Percentiles rank a stretch among this genome's conserved stretches.
Conservation (phyloP, 1,140 invertebrate genomes). For the Philotrypesis tridentata region DNA sequence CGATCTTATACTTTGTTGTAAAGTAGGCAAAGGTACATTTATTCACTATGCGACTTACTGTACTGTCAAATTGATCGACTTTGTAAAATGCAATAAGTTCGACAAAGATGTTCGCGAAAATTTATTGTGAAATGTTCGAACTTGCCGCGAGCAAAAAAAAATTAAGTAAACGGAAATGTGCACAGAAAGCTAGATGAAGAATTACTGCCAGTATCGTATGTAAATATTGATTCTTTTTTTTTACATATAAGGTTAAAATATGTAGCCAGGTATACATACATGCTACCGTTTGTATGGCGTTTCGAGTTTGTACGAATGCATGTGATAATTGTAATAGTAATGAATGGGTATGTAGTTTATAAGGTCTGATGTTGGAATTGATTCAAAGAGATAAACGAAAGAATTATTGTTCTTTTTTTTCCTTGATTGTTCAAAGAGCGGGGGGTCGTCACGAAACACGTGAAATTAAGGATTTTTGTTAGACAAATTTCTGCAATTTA, state of each 20-base stretch:
- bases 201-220: constrained; percentile 69
- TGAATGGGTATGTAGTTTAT: constrained; percentile 36
- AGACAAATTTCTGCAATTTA: constrained; percentile 21
- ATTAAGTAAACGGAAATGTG: constrained; percentile 9
- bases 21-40: constrained; percentile 19
- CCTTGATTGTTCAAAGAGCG: constrained; percentile 19
- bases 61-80: constrained; percentile 16
- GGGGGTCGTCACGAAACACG: background rate
- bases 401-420: constrained; percentile 32
- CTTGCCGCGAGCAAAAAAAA: constrained; percentile 3
- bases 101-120: background rate
- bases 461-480: constrained; percentile 37
- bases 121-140: constrained; percentile 31
- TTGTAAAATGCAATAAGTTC: constrained; percentile 25
- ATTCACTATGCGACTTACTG: constrained; percentile 10
- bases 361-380: constrained; percentile 47
- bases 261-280: constrained; percentile 41
- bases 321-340: constrained; percentile 45
- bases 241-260: constrained; percentile 40
- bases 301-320: constrained; percentile 46
- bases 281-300: constrained; percentile 41
- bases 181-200: constrained; percentile 38
- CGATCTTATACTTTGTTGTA: constrained; percentile 41
- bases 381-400: constrained; percentile 26
- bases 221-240: constrained; percentile 61